Conservation (phyloP, 2,888 invertebrate species). For the Drosophila aldrichi region DNA sequence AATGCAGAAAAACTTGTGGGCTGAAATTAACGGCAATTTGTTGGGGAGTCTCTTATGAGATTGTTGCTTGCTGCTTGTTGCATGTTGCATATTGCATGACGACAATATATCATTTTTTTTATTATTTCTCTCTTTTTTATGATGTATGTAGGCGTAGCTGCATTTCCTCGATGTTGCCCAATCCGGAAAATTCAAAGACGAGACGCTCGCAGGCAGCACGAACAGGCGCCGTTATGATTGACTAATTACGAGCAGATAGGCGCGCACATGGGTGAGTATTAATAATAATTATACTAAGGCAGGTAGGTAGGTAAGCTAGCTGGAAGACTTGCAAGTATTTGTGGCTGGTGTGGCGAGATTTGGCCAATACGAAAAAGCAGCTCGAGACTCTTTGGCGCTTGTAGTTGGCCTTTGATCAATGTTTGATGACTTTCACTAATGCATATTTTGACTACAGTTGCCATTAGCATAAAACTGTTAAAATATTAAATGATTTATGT, state of each 20-base stretch:
- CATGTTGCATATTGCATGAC: conserved; percentile 54
- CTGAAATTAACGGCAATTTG: conserved; percentile 44
- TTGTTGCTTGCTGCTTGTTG: conserved; percentile 27
- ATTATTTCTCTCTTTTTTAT: conserved; percentile 38
- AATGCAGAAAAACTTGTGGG: conserved; percentile 23
- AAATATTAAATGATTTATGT: not conserved
- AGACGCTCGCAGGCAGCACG: conserved; percentile 37
- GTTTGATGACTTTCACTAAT: not conserved
- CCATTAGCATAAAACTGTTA: not conserved
- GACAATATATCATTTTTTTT: conserved; percentile 34
- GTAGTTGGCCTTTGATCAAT: not conserved
- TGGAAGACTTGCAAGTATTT: not conserved
- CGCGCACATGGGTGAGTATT: conserved; percentile 2
- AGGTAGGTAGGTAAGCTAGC: not conserved
- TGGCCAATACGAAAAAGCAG: not conserved
- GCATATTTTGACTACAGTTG: too few species aligned
- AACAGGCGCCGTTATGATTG: conserved; percentile 51
- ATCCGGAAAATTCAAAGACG: conserved; percentile 55
- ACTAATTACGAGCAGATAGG: conserved; percentile 36
- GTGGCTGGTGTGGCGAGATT: not conserved
- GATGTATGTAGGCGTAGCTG: conserved; percentile 53
- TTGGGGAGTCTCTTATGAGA: conserved; percentile 21
- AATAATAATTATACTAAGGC: not conserved
- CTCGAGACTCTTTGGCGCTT: not conserved
- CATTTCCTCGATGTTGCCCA: conserved; percentile 62